phyloP scores from a whole-genome alignment of 1,140 invertebrate species.

The Physella acuta region DNA sequence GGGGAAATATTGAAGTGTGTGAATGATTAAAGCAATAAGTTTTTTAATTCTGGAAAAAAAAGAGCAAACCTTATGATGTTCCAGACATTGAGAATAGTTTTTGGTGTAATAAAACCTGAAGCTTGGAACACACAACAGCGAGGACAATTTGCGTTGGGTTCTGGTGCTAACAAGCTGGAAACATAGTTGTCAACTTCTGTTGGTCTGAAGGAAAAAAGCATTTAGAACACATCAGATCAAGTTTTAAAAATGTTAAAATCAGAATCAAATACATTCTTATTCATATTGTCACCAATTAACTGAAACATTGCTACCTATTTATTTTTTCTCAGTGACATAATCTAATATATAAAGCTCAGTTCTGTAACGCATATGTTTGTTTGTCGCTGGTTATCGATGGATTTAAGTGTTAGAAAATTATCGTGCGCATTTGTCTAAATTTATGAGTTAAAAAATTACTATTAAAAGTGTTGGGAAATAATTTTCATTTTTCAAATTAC shows the following conservation, averaged over 20 bases:
- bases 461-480: no score
- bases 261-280: not conserved
- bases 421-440: no score
- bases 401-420: no score
- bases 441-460: no score
- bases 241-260: not conserved
- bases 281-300: not conserved
- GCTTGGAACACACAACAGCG: conserved; percentile 26
- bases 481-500: no score
- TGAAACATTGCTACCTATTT: not conserved
- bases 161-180: conserved; percentile 27
- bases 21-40: no score
- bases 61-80: conserved; percentile 38
- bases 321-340: not conserved
- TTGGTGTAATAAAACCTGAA: conserved; percentile 33
- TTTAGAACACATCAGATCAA: not conserved
- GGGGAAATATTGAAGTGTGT: no score
- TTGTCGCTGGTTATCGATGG: no score
- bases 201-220: not conserved
- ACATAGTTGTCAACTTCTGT: conserved; percentile 17
- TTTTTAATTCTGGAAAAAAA: no score
- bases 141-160: conserved; percentile 20
- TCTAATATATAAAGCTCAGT: not conserved
- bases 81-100: conserved; percentile 27
- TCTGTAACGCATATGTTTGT: no score